Percentiles rank a stretch among this genome's conserved stretches.
These are phyloP conservation scores for Drosophila suboccidentalis DNA, from an alignment of 2,888 invertebrate species.

Conservation along the genomic window DNA sequence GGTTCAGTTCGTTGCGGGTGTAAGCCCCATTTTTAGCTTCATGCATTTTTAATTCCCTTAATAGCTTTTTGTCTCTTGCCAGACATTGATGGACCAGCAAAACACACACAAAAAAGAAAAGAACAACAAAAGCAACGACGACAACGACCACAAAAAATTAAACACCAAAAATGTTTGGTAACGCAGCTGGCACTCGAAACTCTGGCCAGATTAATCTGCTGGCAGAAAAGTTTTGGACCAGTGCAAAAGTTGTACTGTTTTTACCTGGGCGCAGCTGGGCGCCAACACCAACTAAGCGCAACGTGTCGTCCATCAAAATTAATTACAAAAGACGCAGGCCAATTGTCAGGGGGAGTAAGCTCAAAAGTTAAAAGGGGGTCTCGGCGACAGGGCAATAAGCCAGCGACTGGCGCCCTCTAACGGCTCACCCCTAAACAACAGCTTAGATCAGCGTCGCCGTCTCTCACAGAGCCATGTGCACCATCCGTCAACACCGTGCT, in stretches of 20 bases:
- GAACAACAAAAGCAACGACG: constrained; percentile 34
- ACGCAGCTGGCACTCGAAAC: constrained; percentile 53
- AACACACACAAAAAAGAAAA: constrained; percentile 29
- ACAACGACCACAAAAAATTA: constrained; percentile 55
- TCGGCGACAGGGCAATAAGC: constrained; percentile 66
- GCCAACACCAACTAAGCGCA: constrained; percentile 75
- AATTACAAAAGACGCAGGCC: constrained; percentile 80
- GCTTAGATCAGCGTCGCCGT: background rate
- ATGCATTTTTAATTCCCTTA: constrained; percentile 83
- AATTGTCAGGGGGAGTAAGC: constrained; percentile 68
- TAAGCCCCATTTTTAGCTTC: constrained; percentile 68
- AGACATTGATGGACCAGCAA: constrained; percentile 79
- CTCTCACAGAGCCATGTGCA: constrained; percentile 36
- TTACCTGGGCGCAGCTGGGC: constrained; percentile 69
- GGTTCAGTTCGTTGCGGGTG: constrained; percentile 24
- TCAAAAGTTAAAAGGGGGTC: constrained; percentile 82
- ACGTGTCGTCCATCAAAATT: constrained; percentile 83
- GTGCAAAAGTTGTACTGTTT: constrained; percentile 59
- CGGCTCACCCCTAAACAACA: constrained; percentile 35
- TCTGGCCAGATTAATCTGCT: constrained; percentile 59
- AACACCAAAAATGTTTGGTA: constrained; percentile 59
- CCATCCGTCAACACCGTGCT: constrained; percentile 66
- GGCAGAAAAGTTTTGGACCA: constrained; percentile 52
- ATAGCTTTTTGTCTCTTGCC: constrained; percentile 80
- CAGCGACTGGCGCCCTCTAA: constrained; percentile 60